These are phyloP conservation scores for Coilia nasus DNA, from an alignment of 2,797 vertebrate genomes.

Conservation along the genomic window DNA sequence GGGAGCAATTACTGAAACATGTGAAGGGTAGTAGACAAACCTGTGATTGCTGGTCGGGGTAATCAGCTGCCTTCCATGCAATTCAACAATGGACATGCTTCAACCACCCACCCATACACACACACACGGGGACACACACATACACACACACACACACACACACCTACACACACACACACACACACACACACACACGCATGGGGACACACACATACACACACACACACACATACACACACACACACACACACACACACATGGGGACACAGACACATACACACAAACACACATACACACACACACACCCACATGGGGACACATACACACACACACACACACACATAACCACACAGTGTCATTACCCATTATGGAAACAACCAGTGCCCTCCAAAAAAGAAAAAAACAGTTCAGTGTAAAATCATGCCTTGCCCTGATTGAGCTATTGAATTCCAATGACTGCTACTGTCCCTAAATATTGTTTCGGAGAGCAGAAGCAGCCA, in stretches of 20 bases:
- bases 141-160: no score
- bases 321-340: not conserved
- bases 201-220: no score
- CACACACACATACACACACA: no score
- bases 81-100: not conserved
- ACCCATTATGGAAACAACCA: slow-evolving; percentile 41
- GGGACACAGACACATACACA: not conserved
- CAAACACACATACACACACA: no score
- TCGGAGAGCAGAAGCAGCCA: not conserved
- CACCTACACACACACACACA: no score
- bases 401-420: not conserved
- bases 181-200: no score
- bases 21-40: not conserved
- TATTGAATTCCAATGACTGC: not conserved
- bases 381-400: slow-evolving; percentile 17
- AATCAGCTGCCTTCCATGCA: not conserved
- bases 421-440: not conserved
- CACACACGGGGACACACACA: not conserved
- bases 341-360: slow-evolving; percentile 11
- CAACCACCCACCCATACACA: not conserved
- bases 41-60: not conserved
- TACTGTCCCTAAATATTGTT: not conserved
- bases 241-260: not conserved
- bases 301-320: no score
- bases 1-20: not conserved